Evolutionary conservation across 2,797 vertebrate genomes (phyloP), one percentile per base, ranked within the genome.

Genomic region (Meda fulgida): DNA sequence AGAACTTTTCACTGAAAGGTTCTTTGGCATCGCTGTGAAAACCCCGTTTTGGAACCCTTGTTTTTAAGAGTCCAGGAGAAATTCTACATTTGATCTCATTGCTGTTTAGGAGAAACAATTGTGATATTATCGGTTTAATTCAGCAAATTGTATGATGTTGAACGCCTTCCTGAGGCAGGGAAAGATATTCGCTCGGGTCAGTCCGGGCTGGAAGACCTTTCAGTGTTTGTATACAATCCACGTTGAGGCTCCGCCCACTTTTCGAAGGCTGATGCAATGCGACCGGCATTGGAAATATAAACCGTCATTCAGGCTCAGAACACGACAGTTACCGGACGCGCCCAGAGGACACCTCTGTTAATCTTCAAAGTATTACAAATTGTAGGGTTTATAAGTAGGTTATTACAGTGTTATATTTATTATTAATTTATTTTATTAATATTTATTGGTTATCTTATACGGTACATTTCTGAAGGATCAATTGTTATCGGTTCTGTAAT

Each of bases 251-350:
- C 48, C 67, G 10, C 80, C 80, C 78, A 38, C 6, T 14, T 11
- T 0, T 5, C 78, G n/a, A 48, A 5, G 79, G 80, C 80, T 81
- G 80, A 81, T 81, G 80, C 80, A 81, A 81, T 29, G 80, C 65
- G 58, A 31, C 58, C 73, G 31, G 71, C 23, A 5, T 16, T 48
- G 46, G 60, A 60, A n/a, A 34, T 84, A 84, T 78, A 84, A 84
- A 48, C 36, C 51, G 10, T n/a, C 29, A 31, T 72, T 55, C 23
- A 78, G 36, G 48, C 40, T 31, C 31, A 5, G 21, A 51, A 9
- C 58, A 83, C 53, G 40, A 75, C 26, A 34, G 2, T 78, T 60
- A 31, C 13, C 13, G 73, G 83, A 43, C 73, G 63, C 51, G 71
- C 23, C 58, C 16, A 66, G 23, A 67, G 34, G 26, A 70, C 36